These are phyloP conservation scores for Heliothis virescens DNA, from an alignment of 1,140 invertebrate genomes.

Conservation along the genomic window DNA sequence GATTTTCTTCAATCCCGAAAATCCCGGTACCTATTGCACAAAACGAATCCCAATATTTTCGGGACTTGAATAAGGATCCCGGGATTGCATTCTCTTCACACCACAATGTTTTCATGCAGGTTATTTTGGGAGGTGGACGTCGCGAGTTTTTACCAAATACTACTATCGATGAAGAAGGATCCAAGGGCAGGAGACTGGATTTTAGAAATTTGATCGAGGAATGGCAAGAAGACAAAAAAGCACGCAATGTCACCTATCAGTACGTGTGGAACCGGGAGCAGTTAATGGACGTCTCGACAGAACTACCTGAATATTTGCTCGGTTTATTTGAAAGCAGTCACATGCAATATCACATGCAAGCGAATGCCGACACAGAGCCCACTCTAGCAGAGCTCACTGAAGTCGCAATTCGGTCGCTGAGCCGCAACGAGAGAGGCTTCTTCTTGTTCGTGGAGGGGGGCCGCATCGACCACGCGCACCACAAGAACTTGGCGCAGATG, in stretches of 20 bases:
- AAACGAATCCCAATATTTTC: no score
- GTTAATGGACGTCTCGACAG: constrained; percentile 87
- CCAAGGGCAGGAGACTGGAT: constrained; percentile 88
- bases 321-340: constrained; percentile 87
- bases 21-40: no score
- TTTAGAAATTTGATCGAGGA: constrained; percentile 83
- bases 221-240: constrained; percentile 75
- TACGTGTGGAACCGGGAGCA: constrained; percentile 89
- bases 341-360: constrained; percentile 83
- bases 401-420: constrained; percentile 92
- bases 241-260: constrained; percentile 89
- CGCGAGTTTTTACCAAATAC: constrained; percentile 88
- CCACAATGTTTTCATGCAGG: constrained; percentile 70
- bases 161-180: constrained; percentile 89
- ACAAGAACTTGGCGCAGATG: constrained; percentile 89
- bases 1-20: no score
- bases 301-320: constrained; percentile 90
- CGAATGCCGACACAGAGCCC: constrained; percentile 87
- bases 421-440: constrained; percentile 93
- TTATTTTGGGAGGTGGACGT: constrained; percentile 91
- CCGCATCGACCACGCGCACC: constrained; percentile 94
- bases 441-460: constrained; percentile 96
- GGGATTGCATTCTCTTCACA: no score
- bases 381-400: constrained; percentile 94
- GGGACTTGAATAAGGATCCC: no score